Evolutionary conservation across 2,797 vertebrate species (phyloP).

Genomic region (Acrocephalus scirpaceus): DNA sequence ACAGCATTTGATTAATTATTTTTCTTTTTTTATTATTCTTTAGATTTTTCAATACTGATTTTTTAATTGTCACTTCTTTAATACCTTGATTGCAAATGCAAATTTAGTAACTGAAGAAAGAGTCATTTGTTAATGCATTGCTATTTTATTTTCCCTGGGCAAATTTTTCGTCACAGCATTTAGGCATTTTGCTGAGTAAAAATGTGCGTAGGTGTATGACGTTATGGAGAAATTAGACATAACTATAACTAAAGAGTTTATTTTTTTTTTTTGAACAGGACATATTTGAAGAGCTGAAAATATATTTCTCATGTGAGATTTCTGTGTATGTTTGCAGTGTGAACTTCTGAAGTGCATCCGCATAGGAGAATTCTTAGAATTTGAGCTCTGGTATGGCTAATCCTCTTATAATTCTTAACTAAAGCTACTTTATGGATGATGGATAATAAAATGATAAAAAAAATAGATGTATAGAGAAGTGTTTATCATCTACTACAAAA

Average conservation of each 20-base stretch:
- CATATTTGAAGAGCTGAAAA: not conserved
- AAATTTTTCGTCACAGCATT: not conserved
- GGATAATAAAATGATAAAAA: constrained; percentile 11
- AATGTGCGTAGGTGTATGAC: not conserved
- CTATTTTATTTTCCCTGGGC: not conserved
- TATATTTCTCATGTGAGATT: not conserved
- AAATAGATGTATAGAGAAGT: not conserved
- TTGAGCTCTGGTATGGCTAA: not conserved
- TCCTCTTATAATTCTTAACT: constrained; percentile 36
- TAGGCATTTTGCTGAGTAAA: not conserved
- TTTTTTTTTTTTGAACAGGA: not conserved
- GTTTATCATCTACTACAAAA: constrained; percentile 21
- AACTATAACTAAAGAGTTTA: too few species aligned
- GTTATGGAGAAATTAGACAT: not conserved
- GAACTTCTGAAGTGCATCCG: not conserved
- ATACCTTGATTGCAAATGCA: not conserved
- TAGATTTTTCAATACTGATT: not conserved
- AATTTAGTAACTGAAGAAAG: not conserved
- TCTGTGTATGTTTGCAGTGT: not conserved
- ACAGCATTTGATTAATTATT: not conserved
- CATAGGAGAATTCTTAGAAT: not conserved
- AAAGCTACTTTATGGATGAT: not conserved
- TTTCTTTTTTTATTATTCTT: not conserved
- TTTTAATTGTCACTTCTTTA: not conserved
- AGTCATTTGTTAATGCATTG: not conserved